A percentile compares a stretch with the other conserved stretches of the same genome.
phyloP scores from a whole-genome alignment of 2,113 vertebrate genomes.

The Cebidichthys violaceus region DNA sequence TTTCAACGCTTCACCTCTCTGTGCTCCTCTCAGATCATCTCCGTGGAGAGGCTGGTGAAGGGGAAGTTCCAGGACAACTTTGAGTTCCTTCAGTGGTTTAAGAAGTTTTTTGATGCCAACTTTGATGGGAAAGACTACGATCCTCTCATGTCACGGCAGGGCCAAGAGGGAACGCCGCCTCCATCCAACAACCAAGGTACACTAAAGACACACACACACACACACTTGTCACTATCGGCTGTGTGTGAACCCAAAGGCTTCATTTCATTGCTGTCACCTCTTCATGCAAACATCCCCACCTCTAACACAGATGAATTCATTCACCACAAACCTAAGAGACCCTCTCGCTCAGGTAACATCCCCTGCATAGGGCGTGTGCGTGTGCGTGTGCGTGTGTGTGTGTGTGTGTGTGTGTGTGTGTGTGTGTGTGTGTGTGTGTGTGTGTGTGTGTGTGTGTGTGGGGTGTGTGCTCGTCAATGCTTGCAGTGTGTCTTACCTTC shows the following conservation, averaged over 20 bases:
- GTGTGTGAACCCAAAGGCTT: conserved; percentile 27
- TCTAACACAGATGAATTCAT: conserved; percentile 93
- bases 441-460: neutral
- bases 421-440: conserved; percentile 12
- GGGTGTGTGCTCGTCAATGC: neutral
- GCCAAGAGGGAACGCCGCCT: conserved; percentile 88
- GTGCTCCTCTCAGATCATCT: conserved; percentile 88
- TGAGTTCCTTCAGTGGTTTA: conserved; percentile 99
- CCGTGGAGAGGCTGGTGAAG: conserved; percentile 94
- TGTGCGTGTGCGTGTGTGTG: conserved; percentile 21
- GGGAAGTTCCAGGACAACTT: conserved; percentile 99
- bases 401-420: neutral
- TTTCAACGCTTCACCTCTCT: too few relatives aligned
- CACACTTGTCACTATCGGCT: neutral
- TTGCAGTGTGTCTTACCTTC: conserved; percentile 7
- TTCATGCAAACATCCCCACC: conserved; percentile 77
- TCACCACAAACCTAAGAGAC: conserved; percentile 91
- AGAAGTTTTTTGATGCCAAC: conserved; percentile 98
- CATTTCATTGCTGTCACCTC: conserved; percentile 56
- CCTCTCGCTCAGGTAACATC: conserved; percentile 90
- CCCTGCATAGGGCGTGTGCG: conserved; percentile 30
- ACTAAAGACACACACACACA: neutral
- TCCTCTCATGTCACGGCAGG: conserved; percentile 91
- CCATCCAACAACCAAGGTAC: conserved; percentile 91
- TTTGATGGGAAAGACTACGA: conserved; percentile 98